phyloP scores from a whole-genome alignment of 2,113 vertebrate genomes.

The Channa argus region DNA sequence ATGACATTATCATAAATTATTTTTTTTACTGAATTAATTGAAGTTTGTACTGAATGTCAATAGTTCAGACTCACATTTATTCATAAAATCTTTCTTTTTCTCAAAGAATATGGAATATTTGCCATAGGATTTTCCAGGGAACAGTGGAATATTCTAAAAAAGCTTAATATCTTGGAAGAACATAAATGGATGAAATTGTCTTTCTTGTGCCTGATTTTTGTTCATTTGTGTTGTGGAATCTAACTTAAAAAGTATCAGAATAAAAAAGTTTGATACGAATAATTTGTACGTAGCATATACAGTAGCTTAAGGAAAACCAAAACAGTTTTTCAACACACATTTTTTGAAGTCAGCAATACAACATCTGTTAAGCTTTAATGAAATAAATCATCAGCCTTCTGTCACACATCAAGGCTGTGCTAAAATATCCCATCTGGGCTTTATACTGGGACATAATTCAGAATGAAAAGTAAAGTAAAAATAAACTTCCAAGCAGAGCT shows the following conservation, averaged over 20 bases:
- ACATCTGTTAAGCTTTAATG: slow-evolving; percentile 32
- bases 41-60: no score
- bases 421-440: slow-evolving; percentile 39
- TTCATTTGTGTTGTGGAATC: not conserved
- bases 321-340: not conserved
- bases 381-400: slow-evolving; percentile 33
- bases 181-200: not conserved
- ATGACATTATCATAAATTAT: no score
- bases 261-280: not conserved
- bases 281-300: not conserved
- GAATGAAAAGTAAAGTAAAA: slow-evolving; percentile 50
- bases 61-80: not conserved
- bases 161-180: not conserved
- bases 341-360: not conserved
- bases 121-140: not conserved
- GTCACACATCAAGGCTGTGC: slow-evolving; percentile 39
- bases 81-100: not conserved
- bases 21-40: no score
- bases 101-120: slow-evolving; percentile 14
- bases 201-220: slow-evolving; percentile 8
- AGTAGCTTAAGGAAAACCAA: not conserved
- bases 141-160: not conserved
- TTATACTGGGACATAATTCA: slow-evolving; percentile 11
- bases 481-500: slow-evolving; percentile 47
- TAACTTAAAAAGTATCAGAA: not conserved